phyloP scores from a whole-genome alignment of 2,113 vertebrate genomes.

The Dipodomys stephensi region DNA sequence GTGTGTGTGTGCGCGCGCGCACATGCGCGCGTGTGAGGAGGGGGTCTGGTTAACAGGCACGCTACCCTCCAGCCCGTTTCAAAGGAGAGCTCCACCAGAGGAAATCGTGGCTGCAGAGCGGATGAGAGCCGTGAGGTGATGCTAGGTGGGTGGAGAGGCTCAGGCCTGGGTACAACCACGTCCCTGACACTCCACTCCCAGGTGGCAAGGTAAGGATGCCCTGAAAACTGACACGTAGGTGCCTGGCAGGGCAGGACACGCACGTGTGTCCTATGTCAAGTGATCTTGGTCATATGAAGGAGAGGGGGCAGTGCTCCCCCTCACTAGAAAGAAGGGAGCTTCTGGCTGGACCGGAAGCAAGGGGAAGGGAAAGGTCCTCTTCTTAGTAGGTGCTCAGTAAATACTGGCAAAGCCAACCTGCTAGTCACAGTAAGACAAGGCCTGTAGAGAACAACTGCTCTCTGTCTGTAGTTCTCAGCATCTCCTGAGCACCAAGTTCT shows the following conservation, averaged over 20 bases:
- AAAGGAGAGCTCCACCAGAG: too few relatives aligned
- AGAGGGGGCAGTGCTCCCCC: fast-evolving
- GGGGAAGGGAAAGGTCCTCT: neutral
- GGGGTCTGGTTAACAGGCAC: too few relatives aligned
- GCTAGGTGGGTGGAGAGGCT: neutral
- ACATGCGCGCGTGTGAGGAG: too few relatives aligned
- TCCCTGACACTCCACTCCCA: neutral
- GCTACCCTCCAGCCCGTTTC: too few relatives aligned
- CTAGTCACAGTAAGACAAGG: fast-evolving
- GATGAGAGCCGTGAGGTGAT: too few relatives aligned
- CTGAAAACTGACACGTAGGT: fast-evolving
- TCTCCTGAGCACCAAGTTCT: neutral
- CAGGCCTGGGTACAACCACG: neutral
- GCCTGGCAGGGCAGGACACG: neutral
- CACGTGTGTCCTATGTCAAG: neutral
- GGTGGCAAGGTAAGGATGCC: fast-evolving
- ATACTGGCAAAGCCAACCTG: too few relatives aligned
- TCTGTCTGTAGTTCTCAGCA: neutral
- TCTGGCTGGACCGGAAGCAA: neutral
- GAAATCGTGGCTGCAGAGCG: too few relatives aligned
- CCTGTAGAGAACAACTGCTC: too few relatives aligned
- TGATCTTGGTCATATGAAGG: neutral
- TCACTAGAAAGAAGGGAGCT: neutral
- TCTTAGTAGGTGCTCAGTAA: neutral
- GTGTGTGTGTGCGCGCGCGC: too few relatives aligned